A percentile compares a stretch with the other conserved stretches of the same genome.
Evolutionary conservation across 2,797 vertebrate species (phyloP).

Genomic region (Oceanodroma leucorhoa): DNA sequence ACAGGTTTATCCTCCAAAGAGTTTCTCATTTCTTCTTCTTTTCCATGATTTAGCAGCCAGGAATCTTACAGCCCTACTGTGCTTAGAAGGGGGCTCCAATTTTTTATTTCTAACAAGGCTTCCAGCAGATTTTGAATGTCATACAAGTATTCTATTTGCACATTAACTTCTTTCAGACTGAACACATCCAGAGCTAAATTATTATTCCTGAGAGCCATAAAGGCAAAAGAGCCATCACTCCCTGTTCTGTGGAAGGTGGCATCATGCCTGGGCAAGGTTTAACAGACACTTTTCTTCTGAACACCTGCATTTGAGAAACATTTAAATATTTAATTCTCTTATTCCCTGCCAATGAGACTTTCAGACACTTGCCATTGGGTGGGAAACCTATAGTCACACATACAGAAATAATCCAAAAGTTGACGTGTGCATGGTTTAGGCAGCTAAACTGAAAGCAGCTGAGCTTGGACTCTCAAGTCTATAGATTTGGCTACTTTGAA

Average conservation of each 20-base stretch:
- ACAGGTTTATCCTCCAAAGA: constrained; percentile 71
- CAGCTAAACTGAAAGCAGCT: background rate
- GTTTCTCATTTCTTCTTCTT: constrained; percentile 67
- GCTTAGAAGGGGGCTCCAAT: constrained; percentile 65
- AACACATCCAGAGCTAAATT: constrained; percentile 46
- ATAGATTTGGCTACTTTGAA: background rate
- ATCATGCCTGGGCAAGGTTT: background rate
- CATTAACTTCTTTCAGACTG: constrained; percentile 55
- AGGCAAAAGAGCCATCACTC: background rate
- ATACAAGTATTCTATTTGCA: constrained; percentile 68
- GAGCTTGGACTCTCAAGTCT: background rate
- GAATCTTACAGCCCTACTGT: constrained; percentile 59
- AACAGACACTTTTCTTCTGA: background rate
- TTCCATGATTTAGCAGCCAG: constrained; percentile 68
- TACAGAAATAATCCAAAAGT: background rate
- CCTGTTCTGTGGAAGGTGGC: background rate
- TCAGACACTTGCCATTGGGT: background rate
- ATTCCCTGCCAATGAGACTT: background rate
- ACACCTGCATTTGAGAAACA: background rate
- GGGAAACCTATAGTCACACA: background rate
- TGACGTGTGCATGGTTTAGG: background rate
- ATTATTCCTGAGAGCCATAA: constrained; percentile 11
- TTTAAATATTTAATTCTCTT: background rate
- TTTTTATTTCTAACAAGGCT: constrained; percentile 72
- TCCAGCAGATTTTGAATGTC: constrained; percentile 71